A percentile compares a stretch with the other conserved stretches of the same genome.
Conservation (phyloP, 2,113 vertebrate genomes). For the Zingel zingel region DNA sequence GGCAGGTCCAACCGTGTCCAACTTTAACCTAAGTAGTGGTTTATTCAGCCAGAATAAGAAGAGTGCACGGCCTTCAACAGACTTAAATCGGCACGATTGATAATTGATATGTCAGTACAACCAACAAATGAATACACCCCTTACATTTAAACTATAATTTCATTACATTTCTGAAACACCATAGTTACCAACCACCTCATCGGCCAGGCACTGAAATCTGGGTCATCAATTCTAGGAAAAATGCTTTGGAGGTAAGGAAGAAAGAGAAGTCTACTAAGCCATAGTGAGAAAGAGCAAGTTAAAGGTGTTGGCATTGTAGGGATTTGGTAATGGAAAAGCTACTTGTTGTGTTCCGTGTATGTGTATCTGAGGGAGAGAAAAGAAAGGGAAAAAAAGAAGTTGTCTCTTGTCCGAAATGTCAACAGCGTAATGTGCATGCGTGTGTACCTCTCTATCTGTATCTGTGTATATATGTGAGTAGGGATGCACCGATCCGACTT, state of each 20-base stretch:
- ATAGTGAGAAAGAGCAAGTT: neutral
- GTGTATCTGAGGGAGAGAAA: neutral
- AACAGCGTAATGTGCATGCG: slow-evolving; percentile 27
- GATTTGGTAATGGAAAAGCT: slow-evolving; percentile 20
- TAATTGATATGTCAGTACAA: neutral
- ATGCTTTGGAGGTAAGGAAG: neutral
- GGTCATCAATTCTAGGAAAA: neutral
- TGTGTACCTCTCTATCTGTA: slow-evolving; percentile 26
- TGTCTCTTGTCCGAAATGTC: slow-evolving; percentile 33
- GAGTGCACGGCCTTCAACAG: neutral
- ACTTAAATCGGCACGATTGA: neutral
- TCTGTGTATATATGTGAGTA: neutral
- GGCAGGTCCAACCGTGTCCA: neutral
- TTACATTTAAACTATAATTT: neutral
- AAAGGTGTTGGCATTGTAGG: neutral
- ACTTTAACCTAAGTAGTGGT: neutral
- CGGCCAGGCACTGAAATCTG: neutral
- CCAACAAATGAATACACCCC: neutral
- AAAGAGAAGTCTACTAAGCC: neutral
- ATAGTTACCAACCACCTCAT: neutral
- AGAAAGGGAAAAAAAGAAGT: slow-evolving; percentile 3
- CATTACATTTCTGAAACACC: neutral
- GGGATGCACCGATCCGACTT: too few species aligned
- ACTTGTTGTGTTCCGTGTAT: neutral
- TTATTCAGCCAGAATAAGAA: neutral